Conservation (phyloP, 2,797 vertebrate species). For the Eulemur mongoz region DNA sequence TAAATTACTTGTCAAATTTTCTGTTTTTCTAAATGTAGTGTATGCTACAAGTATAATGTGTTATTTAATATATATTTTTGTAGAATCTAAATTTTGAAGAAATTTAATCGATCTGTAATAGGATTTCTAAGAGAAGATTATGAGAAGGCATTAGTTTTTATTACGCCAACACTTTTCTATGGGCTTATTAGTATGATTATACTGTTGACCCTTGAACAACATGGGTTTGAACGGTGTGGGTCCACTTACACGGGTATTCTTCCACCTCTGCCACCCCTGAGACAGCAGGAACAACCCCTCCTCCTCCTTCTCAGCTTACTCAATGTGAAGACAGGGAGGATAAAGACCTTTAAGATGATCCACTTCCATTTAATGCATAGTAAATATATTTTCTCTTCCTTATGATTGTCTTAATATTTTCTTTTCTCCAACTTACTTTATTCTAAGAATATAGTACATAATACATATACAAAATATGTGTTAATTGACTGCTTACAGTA, state of each 20-base stretch:
- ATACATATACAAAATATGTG: background rate
- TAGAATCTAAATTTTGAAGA: conserved; percentile 3
- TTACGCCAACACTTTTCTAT: background rate
- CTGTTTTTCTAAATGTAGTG: background rate
- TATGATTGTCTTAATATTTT: background rate
- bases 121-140: background rate
- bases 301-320: background rate
- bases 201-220: background rate
- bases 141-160: conserved; percentile 1
- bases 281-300: background rate
- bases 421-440: background rate
- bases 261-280: background rate
- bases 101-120: background rate
- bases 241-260: background rate
- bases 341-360: background rate
- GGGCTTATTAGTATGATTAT: background rate
- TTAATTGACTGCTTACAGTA: background rate
- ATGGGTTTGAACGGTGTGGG: background rate
- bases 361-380: background rate
- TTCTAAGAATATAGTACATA: background rate
- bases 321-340: background rate
- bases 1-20: background rate
- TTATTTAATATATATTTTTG: conserved; percentile 33
- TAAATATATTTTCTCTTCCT: background rate
- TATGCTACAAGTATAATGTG: background rate